Evolutionary conservation across 2,797 vertebrate species (phyloP).

Genomic region (Malurus leucopterus): DNA sequence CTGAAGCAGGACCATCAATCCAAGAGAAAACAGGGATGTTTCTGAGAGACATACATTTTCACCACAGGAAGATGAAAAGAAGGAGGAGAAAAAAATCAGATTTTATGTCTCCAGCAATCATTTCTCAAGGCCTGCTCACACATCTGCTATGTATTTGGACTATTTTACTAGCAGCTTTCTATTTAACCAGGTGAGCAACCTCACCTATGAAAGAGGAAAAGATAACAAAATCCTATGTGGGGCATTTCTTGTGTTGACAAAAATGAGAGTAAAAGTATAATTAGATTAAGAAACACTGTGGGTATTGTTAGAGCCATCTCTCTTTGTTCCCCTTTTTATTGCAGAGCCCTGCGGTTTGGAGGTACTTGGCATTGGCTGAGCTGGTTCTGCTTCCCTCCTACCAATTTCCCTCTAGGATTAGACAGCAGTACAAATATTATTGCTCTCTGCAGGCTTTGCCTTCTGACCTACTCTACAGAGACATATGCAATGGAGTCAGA

Average conservation of each 20-base stretch:
- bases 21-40: neutral
- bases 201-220: constrained; percentile 4
- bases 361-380: constrained; percentile 30
- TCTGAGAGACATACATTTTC: neutral
- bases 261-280: neutral
- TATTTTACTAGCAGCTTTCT: neutral
- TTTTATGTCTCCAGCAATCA: neutral
- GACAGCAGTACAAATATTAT: constrained; percentile 43
- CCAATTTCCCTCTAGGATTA: constrained; percentile 15
- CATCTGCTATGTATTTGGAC: constrained; percentile 15
- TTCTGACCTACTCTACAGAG: constrained; percentile 34
- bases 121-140: neutral
- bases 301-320: constrained; percentile 4
- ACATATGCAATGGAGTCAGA: constrained; percentile 2
- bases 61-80: neutral
- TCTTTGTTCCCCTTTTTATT: constrained; percentile 10
- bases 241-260: neutral
- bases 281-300: constrained; percentile 24
- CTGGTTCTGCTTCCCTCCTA: constrained; percentile 1
- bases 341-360: neutral
- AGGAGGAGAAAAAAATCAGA: neutral
- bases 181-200: constrained; percentile 26
- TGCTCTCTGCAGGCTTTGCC: constrained; percentile 30
- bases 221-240: neutral
- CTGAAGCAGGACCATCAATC: neutral